Evolutionary conservation across 2,113 vertebrate genomes (phyloP), one percentile per base, ranked within the genome.

Genomic region (Sula dactylatra): DNA sequence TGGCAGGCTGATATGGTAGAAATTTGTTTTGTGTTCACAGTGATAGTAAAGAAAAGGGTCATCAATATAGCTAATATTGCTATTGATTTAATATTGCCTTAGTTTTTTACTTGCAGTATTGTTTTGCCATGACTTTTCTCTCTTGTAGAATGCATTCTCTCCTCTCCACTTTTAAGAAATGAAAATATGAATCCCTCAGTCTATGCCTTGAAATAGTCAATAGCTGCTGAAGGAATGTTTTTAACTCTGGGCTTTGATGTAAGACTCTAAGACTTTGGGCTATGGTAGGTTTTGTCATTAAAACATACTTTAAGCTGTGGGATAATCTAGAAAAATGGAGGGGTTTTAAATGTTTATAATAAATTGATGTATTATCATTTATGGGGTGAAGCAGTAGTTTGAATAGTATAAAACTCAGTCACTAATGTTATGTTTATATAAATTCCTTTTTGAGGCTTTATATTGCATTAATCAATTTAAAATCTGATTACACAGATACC

Each of bases 51-150:
- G 84, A 96, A 96, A 94, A 81, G 56, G 73, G 45, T 78, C 73
- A 86, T 97, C 88, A 91, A 66, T 96, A 86, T 69, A 73, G 32
- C 32, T 94, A 82, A 94, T 97, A 93, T 71, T 83, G 73, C 47
- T 96, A 94, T 96, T 97, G 96, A 96, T 95, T 97, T 77, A 82
- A 77, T 74, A 74, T 56, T 77, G 70, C 11, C n/a, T n/a, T n/a
- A n/a, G n/a, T 16, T 78, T 56, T 50, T 94, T 52, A 52, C 45
- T 94, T 94, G 38, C 65, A 47, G 9, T 38, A 84, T 65, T 94
- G 31, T 34, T 92, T 86, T 66, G 55, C 56, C 6, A 24, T 81
- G 54, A 13, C 76, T 21, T 56, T 74, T 86, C 38, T 81, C 9
- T 92, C 59, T 56, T 92, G 62, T 31, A 36, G 22, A n/a, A 18